Evolutionary conservation across 2,113 vertebrate genomes (phyloP).

Genomic region (Pleuronectes platessa): DNA sequence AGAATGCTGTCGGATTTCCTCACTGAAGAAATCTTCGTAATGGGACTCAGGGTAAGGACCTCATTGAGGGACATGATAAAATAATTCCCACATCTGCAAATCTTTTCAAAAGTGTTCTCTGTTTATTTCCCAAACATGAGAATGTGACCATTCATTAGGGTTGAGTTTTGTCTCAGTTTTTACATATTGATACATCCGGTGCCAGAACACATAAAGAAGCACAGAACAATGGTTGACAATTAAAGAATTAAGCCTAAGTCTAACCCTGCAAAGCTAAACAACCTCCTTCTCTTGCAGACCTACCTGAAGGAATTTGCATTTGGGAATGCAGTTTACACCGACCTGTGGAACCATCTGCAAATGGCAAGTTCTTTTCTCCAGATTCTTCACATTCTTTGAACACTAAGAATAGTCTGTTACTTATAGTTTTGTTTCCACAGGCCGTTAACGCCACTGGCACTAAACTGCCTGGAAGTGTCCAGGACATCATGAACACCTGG

Average conservation of each 20-base stretch:
- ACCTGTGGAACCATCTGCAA: slow-evolving; percentile 91
- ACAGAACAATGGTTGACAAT: not conserved
- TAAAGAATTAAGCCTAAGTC: too few relatives aligned
- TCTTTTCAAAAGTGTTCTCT: too few relatives aligned
- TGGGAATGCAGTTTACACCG: slow-evolving; percentile 83
- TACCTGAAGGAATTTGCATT: slow-evolving; percentile 83
- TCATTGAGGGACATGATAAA: not conserved
- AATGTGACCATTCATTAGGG: too few relatives aligned
- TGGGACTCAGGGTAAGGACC: slow-evolving; percentile 86
- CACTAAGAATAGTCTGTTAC: too few relatives aligned
- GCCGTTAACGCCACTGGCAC: slow-evolving; percentile 27
- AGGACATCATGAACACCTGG: slow-evolving; percentile 91
- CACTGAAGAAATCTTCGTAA: slow-evolving; percentile 82
- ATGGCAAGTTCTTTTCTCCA: slow-evolving; percentile 58
- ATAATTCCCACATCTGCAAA: too few relatives aligned
- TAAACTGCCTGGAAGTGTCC: slow-evolving; percentile 9
- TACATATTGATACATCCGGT: too few relatives aligned
- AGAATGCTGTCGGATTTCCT: slow-evolving; percentile 95
- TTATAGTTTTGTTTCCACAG: slow-evolving; percentile 1
- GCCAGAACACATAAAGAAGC: too few relatives aligned
- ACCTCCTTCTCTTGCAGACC: slow-evolving; percentile 56
- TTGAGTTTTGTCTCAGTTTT: too few relatives aligned
- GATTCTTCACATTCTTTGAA: too few relatives aligned
- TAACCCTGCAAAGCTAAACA: not conserved
- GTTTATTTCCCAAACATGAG: too few relatives aligned